Evolutionary conservation across 2,113 vertebrate genomes (phyloP), one percentile per base, ranked within the genome.

Genomic region (Lophura nycthemera): DNA sequence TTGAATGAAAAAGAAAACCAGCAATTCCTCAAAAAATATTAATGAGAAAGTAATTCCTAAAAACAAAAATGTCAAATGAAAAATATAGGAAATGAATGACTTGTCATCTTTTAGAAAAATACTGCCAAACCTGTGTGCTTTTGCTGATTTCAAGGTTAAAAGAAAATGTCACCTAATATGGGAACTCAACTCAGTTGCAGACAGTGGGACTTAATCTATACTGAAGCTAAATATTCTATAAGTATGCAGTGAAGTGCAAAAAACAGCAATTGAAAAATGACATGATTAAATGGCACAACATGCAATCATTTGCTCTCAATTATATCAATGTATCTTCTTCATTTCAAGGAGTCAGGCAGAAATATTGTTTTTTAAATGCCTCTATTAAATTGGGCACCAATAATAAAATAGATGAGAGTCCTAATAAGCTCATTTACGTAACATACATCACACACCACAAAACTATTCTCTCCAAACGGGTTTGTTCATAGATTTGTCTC

Each of bases 311-410:
- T 98, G 98, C 97, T 98, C 96, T 98, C 98, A 98, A 98, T 98
- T 98, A 98, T 97, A 97, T 97, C 98, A 98, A 98, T 98, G 97
- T 98, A 98, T 98, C 97, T 98, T 98, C 98, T 97, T 98, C 97
- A 96, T 97, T 98, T 97, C 97, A 96, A 96, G 95, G 96, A 97
- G 97, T 97, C 97, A 97, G 97, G 97, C 98, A 98, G 97, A 98
- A 98, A 98, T 98, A 98, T 98, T 98, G 98, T 98, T 98, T 98
- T 98, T 98, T 98, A 98, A 98, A 98, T 98, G 98, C 97, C 97
- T 97, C 98, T 98, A 98, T 98, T 98, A 98, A 98, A 98, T 97
- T 97, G 97, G 96, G 97, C 96, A 96, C 97, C 97, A 97, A 98
- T 98, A 98, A 98, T 98, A 98, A 98, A 98, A 98, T 97, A 98